phyloP scores from a whole-genome alignment of 2,888 invertebrate species.

The Pandemis cinnamomeana region DNA sequence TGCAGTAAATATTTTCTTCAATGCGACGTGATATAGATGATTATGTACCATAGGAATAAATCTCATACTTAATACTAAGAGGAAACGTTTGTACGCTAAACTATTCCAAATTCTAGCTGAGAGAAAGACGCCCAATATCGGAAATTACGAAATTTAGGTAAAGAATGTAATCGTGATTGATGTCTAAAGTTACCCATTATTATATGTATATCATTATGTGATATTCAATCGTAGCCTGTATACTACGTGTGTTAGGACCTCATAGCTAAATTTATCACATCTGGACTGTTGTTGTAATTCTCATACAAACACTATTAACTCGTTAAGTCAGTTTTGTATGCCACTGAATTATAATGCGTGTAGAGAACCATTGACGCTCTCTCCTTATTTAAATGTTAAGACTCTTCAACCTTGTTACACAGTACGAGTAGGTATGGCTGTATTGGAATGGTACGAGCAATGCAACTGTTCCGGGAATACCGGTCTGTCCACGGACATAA shows the following conservation, averaged over 20 bases:
- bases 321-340: constrained; percentile 18
- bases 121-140: constrained; percentile 65
- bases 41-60: constrained; percentile 72
- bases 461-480: constrained; percentile 4
- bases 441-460: constrained; percentile 23
- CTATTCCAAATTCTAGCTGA: constrained; percentile 56
- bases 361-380: constrained; percentile 2
- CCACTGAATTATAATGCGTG: constrained; percentile 16
- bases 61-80: constrained; percentile 66
- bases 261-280: constrained; percentile 22
- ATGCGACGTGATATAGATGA: constrained; percentile 80
- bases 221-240: constrained; percentile 35
- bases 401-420: constrained; percentile 5
- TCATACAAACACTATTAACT: constrained; percentile 23
- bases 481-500: constrained; percentile 45
- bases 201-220: constrained; percentile 37
- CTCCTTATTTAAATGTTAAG: neutral
- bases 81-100: constrained; percentile 56
- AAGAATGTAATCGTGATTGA: constrained; percentile 64
- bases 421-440: constrained; percentile 18
- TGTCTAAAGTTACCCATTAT: constrained; percentile 63
- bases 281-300: constrained; percentile 4
- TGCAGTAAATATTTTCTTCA: constrained; percentile 72
- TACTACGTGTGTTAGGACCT: constrained; percentile 30
- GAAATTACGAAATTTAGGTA: constrained; percentile 61